Percentiles rank a stretch among this genome's conserved stretches.
Conservation (phyloP, 2,797 vertebrate species). For the Poeciliopsis paucimaculata region DNA sequence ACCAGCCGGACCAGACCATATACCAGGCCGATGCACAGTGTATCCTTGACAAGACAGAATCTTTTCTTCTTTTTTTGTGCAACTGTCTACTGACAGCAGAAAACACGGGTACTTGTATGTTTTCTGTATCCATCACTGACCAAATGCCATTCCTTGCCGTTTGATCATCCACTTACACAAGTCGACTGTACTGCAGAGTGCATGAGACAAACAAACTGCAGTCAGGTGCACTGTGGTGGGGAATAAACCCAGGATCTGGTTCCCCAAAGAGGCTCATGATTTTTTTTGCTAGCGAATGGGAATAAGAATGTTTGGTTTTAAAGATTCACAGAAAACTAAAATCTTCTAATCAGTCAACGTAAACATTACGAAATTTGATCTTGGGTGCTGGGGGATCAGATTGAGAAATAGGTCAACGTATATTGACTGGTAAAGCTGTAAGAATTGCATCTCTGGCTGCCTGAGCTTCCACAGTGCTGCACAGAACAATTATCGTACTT, state of each 20-base stretch:
- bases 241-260: neutral
- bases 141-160: neutral
- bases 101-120: neutral
- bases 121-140: constrained; percentile 4
- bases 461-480: neutral
- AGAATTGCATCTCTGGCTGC: too few relatives aligned
- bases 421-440: neutral
- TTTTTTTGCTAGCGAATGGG: neutral
- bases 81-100: constrained; percentile 4
- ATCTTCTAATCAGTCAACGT: neutral
- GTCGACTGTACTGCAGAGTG: neutral
- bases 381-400: too few relatives aligned
- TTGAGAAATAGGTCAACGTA: neutral
- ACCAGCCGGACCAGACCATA: constrained; percentile 98
- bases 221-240: neutral
- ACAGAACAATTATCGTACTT: neutral
- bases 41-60: constrained; percentile 81
- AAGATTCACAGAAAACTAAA: neutral
- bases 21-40: constrained; percentile 98
- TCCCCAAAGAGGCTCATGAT: neutral
- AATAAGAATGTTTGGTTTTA: neutral
- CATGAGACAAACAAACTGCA: neutral
- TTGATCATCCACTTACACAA: constrained; percentile 17
- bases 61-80: too few relatives aligned
- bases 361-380: neutral